Evolutionary conservation across 2,113 vertebrate species (phyloP).

Genomic region (Anser brachyrhynchus): DNA sequence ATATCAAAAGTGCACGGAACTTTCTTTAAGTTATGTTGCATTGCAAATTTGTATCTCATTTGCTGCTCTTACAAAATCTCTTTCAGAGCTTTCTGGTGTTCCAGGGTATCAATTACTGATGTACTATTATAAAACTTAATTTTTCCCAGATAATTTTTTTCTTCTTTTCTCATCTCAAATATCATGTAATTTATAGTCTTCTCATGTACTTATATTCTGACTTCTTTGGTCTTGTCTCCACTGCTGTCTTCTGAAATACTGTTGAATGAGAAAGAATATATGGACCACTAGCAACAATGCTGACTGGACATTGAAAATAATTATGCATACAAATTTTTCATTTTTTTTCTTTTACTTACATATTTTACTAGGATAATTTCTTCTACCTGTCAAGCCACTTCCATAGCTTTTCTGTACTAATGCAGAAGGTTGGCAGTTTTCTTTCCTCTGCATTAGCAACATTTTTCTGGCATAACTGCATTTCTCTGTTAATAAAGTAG

Average conservation of each 20-base stretch:
- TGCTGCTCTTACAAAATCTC: neutral
- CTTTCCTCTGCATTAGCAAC: neutral
- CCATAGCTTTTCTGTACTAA: neutral
- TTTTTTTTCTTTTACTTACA: neutral
- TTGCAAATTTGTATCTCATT: neutral
- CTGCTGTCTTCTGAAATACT: neutral
- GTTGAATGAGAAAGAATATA: neutral
- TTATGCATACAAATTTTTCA: neutral
- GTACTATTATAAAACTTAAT: neutral
- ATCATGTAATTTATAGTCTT: neutral
- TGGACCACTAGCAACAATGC: neutral
- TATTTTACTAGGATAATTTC: neutral
- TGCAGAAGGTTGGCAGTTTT: neutral
- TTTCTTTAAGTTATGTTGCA: neutral
- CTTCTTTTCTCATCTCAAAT: rapidly evolving
- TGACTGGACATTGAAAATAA: neutral
- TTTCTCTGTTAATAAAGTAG: neutral
- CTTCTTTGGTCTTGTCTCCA: neutral
- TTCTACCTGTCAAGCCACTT: neutral
- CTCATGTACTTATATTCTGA: neutral
- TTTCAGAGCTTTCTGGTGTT: neutral
- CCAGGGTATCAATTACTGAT: neutral
- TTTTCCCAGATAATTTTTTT: neutral
- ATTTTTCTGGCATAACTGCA: neutral
- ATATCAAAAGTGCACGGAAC: neutral